These are phyloP conservation scores for Lagopus muta DNA, from an alignment of 2,113 vertebrate species.

Conservation along the genomic window DNA sequence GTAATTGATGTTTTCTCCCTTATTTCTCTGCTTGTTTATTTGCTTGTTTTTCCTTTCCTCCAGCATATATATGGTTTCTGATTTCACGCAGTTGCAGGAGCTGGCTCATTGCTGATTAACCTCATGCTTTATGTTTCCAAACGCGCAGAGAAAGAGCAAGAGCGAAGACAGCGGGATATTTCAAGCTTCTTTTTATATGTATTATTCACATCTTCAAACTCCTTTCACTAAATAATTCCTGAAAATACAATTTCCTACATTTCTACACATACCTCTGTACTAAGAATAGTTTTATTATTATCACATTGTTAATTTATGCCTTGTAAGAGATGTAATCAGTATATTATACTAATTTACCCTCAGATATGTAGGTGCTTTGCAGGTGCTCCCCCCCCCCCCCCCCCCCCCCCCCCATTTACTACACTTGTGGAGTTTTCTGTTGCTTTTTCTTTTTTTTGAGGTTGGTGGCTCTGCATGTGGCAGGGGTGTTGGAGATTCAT, in stretches of 20 bases:
- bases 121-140: not conserved
- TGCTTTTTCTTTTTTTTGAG: too few species aligned
- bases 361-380: not conserved
- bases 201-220: not conserved
- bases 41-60: not conserved
- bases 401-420: too few species aligned
- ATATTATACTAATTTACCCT: not conserved
- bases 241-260: not conserved
- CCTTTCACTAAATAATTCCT: not conserved
- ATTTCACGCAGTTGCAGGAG: not conserved
- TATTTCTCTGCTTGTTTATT: not conserved
- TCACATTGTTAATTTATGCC: not conserved
- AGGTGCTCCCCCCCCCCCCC: too few species aligned
- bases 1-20: not conserved
- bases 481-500: too few species aligned
- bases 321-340: not conserved
- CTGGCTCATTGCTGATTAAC: not conserved
- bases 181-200: not conserved
- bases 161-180: not conserved
- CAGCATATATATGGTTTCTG: not conserved
- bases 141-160: not conserved
- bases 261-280: not conserved
- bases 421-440: too few species aligned
- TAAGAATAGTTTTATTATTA: not conserved
- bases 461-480: too few species aligned